Evolutionary conservation across 2,888 invertebrate genomes (phyloP).

Genomic region (Drosophila maculinotata): DNA sequence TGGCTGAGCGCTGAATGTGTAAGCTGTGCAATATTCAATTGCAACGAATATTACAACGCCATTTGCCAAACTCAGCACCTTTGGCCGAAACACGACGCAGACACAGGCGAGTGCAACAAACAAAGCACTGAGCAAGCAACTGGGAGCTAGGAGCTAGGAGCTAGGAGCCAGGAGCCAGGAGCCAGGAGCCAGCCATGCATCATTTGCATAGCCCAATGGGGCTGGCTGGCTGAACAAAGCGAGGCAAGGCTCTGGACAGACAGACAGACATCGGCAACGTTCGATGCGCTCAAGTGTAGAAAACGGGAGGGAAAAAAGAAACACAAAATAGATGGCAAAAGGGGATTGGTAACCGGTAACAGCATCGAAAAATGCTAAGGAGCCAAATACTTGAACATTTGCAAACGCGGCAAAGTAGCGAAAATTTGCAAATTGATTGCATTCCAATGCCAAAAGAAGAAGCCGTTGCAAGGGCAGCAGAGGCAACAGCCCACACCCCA

Average conservation of each 20-base stretch:
- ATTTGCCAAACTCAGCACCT: constrained; percentile 72
- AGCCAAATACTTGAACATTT: constrained; percentile 78
- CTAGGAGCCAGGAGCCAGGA: constrained; percentile 4
- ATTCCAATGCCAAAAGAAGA: constrained; percentile 77
- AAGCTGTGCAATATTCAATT: constrained; percentile 60
- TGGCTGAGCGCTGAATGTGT: constrained; percentile 29
- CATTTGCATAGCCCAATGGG: constrained; percentile 62
- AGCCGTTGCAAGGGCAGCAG: constrained; percentile 26
- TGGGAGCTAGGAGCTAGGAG: constrained; percentile 2
- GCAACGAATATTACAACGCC: constrained; percentile 65
- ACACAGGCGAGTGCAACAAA: constrained; percentile 52
- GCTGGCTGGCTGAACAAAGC: constrained; percentile 32
- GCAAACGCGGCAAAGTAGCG: constrained; percentile 80
- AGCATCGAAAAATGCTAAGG: constrained; percentile 67
- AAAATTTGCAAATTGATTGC: constrained; percentile 84
- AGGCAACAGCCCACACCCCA: constrained; percentile 29
- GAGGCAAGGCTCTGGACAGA: constrained; percentile 18
- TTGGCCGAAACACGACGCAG: constrained; percentile 58
- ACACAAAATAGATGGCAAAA: constrained; percentile 58
- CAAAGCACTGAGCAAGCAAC: constrained; percentile 18
- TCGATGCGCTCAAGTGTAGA: constrained; percentile 73
- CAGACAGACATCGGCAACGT: constrained; percentile 47
- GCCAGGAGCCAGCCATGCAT: constrained; percentile 51
- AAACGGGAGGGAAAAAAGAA: constrained; percentile 28
- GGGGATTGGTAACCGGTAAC: constrained; percentile 43